phyloP scores from a whole-genome alignment of 2,113 vertebrate genomes.

The Salminus brasiliensis region DNA sequence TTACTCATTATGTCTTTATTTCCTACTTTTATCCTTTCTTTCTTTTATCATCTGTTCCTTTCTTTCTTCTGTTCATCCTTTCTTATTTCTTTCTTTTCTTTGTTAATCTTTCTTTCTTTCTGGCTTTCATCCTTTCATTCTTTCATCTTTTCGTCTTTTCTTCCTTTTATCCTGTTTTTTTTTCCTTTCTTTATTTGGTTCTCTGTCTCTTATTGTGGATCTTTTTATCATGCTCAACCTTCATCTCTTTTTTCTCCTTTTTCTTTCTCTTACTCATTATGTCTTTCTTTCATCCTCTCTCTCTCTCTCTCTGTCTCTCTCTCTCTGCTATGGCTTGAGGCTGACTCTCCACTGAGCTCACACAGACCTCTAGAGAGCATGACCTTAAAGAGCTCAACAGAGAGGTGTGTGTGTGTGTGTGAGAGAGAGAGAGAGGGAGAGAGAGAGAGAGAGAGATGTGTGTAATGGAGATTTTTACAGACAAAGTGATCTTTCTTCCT shows the following conservation, averaged over 20 bases:
- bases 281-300: constrained; percentile 47
- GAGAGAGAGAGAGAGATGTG: constrained; percentile 39
- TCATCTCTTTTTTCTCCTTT: constrained; percentile 68
- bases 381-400: constrained; percentile 80
- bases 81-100: too few species aligned
- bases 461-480: constrained; percentile 19
- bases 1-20: too few species aligned
- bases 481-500: background rate
- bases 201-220: constrained; percentile 51
- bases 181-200: constrained; percentile 61
- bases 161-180: constrained; percentile 1
- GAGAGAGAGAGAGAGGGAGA: constrained; percentile 57
- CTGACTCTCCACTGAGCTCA: constrained; percentile 75
- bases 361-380: constrained; percentile 83
- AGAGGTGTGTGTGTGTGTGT: constrained; percentile 35
- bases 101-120: too few species aligned
- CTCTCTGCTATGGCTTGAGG: constrained; percentile 81
- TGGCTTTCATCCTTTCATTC: too few species aligned
- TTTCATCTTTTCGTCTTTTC: too few species aligned
- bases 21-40: background rate
- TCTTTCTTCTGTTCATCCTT: constrained; percentile 73
- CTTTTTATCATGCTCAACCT: too few species aligned
- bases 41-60: constrained; percentile 71
- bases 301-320: constrained; percentile 76
- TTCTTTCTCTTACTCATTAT: constrained; percentile 54